Conservation (phyloP, 1,140 invertebrate genomes). For the Megalopta genalis region DNA sequence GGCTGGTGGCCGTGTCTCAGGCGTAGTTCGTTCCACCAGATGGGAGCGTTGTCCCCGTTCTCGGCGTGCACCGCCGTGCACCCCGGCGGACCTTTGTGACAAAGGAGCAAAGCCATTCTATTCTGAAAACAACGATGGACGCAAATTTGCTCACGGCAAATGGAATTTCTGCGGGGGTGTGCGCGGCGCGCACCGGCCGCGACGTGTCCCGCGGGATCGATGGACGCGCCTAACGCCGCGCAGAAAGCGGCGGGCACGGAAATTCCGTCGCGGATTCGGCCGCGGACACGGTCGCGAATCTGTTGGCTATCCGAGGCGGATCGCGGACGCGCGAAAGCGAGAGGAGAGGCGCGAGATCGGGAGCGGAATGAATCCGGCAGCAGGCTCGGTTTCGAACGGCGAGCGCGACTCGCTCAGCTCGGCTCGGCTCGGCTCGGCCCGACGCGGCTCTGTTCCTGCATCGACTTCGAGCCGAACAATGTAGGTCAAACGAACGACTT, state of each 20-base stretch:
- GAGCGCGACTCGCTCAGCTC: not conserved
- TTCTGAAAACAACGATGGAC: too few relatives aligned
- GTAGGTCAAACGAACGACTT: slow-evolving; percentile 43
- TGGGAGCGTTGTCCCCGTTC: not conserved
- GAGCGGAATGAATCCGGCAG: slow-evolving; percentile 22
- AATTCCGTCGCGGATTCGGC: not conserved
- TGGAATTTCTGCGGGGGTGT: too few relatives aligned
- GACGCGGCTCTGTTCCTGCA: not conserved
- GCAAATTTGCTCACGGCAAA: too few relatives aligned
- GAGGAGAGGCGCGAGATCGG: slow-evolving; percentile 13
- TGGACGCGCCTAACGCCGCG: too few relatives aligned
- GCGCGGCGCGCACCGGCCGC: too few relatives aligned
- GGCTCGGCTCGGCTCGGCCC: not conserved
- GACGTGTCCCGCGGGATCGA: too few relatives aligned
- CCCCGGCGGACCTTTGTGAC: too few relatives aligned
- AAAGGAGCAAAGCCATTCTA: too few relatives aligned
- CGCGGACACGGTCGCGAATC: not conserved
- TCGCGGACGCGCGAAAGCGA: slow-evolving; percentile 39
- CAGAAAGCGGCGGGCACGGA: too few relatives aligned
- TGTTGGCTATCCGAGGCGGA: too few relatives aligned
- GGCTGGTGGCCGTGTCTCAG: not conserved
- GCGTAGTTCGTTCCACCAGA: not conserved
- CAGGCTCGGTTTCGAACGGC: not conserved
- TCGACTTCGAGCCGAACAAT: slow-evolving; percentile 26
- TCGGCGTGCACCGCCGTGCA: not conserved